A percentile compares a stretch with the other conserved stretches of the same genome.
phyloP scores from a whole-genome alignment of 2,113 vertebrate genomes.

The Melospiza melodia region DNA sequence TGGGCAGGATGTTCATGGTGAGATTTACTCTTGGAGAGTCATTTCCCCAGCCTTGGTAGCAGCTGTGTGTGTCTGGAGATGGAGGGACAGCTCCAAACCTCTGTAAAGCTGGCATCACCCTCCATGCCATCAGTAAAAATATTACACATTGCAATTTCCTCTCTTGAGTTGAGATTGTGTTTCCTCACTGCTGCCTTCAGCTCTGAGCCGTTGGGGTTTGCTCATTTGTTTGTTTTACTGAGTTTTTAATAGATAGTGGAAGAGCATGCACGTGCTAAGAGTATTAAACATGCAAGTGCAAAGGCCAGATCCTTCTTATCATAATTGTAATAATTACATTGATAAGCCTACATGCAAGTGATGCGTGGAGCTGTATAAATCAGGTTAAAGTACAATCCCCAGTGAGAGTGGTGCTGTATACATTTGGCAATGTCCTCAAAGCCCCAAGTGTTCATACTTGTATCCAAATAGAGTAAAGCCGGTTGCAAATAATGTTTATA shows the following conservation, averaged over 20 bases:
- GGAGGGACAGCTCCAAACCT: background rate
- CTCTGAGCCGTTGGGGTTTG: background rate
- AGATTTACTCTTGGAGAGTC: background rate
- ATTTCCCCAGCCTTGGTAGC: background rate
- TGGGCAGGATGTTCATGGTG: background rate
- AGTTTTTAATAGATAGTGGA: background rate
- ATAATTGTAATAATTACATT: background rate
- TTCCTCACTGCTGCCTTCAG: constrained; percentile 13
- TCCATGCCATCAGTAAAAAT: background rate
- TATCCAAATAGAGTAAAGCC: constrained; percentile 59
- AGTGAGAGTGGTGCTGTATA: constrained; percentile 61
- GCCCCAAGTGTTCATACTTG: constrained; percentile 20
- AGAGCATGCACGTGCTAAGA: constrained; percentile 18
- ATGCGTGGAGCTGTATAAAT: constrained; percentile 24
- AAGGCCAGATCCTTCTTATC: constrained; percentile 41
- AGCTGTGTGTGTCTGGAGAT: background rate
- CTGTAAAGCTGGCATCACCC: background rate
- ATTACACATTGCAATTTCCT: background rate
- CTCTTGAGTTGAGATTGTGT: background rate
- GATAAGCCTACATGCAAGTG: background rate
- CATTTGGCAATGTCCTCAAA: constrained; percentile 29
- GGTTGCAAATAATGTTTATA: constrained; percentile 67
- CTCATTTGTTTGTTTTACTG: background rate
- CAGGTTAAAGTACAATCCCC: constrained; percentile 59
- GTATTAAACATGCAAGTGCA: constrained; percentile 32